These are phyloP conservation scores for Machaerirhynchus nigripectus DNA, from an alignment of 2,113 vertebrate species.

Conservation along the genomic window DNA sequence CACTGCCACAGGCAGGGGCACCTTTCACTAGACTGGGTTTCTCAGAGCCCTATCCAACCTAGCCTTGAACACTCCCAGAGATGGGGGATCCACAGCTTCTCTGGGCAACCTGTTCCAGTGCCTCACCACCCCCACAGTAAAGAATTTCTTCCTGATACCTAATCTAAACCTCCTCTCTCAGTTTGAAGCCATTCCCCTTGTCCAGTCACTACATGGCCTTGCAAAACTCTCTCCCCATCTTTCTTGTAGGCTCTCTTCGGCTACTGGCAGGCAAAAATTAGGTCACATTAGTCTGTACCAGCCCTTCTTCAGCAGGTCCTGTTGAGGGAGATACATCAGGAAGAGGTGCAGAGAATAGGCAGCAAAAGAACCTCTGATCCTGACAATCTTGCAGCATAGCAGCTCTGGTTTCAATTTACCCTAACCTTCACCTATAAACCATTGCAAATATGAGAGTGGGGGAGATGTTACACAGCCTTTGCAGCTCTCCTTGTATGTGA, in stretches of 20 bases:
- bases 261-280: background rate
- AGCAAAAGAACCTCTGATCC: background rate
- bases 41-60: background rate
- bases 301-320: background rate
- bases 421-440: background rate
- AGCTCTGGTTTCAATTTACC: background rate
- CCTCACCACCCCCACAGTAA: background rate
- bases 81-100: background rate
- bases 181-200: background rate
- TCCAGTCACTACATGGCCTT: background rate
- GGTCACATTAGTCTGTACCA: background rate
- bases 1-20: background rate
- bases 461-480: background rate
- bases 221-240: background rate
- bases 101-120: background rate
- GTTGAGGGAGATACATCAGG: background rate
- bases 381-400: background rate
- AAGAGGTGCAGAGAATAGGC: background rate
- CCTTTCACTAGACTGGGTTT: background rate
- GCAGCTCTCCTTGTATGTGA: background rate
- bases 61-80: background rate
- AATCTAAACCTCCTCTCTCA: background rate
- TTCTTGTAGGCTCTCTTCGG: background rate
- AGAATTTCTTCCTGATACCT: background rate
- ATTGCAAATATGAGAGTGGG: background rate